Evolutionary conservation across 2,113 vertebrate genomes (phyloP), one percentile per base, ranked within the genome.

Genomic region (Festucalex cinctus): DNA sequence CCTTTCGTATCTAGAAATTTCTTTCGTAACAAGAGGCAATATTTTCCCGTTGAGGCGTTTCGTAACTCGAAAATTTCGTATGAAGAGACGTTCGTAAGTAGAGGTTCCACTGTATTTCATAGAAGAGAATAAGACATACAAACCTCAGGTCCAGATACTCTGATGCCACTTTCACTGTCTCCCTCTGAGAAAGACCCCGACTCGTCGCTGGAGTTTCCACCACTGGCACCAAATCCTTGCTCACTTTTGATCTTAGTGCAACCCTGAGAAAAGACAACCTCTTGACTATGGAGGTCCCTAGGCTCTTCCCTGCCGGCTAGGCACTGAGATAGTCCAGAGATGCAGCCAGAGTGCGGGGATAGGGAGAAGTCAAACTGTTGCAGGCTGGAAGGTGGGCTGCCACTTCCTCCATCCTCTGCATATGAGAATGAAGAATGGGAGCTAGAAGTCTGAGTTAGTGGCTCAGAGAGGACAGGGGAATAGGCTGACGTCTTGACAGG

Each of bases 121-220:
- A 36, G n/a, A 14, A 61, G 36, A 61, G 17, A 43, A 62, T 22
- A 43, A 17, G 46, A 0, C 0, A 37, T 20, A 85, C 88, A 67
- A 90, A 98, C 96, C 96, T 98, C 95, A 85, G 92, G 93, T 69
- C 92, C 94, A 82, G 92, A 91, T 79, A 94, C 93, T 92, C 94
- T 94, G 83, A 93, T 90, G 87, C 95, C 94, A 75, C 94, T 95
- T 90, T 98, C 97, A 84, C 97, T 99, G 93, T 99, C 97, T 88
- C 95, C 97, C 93, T 99, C 97, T 66, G 97, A 99, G 89, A 98
- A 98, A 56, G 97, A 99, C 82, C 95, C 96, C 9, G 96, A 99
- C 84, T 99, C 97, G 65, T 99, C 97, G 70, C 97, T 99, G 83
- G 97, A 99, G 93, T 99, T 99, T 98, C 95, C 60, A 16, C 39